These are phyloP conservation scores for Oithona nana DNA, from an alignment of 2,888 invertebrate species.

Conservation along the genomic window DNA sequence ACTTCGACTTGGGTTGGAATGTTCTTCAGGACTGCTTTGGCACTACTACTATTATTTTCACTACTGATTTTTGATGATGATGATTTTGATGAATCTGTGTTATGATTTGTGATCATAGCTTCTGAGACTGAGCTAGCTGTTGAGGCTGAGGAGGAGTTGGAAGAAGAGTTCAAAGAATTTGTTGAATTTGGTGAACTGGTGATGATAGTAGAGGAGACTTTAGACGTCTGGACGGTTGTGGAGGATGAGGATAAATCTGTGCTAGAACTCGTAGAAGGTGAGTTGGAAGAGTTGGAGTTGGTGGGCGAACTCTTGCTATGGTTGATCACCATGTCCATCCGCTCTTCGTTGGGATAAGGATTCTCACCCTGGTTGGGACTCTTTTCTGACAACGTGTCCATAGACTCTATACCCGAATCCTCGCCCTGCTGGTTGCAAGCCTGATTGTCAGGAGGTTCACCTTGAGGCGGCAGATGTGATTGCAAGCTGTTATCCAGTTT, in stretches of 20 bases:
- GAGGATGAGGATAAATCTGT: neutral
- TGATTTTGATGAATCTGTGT: no score
- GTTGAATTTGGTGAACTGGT: no score
- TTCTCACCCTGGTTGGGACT: conserved; percentile 69
- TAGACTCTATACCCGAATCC: conserved; percentile 76
- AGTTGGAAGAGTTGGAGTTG: neutral
- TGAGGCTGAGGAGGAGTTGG: neutral
- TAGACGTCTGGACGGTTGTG: neutral
- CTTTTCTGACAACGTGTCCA: conserved; percentile 82
- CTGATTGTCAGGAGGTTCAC: neutral
- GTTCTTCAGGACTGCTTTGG: neutral
- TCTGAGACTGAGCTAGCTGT: neutral
- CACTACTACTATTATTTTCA: neutral
- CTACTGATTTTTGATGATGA: neutral
- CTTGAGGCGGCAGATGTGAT: neutral
- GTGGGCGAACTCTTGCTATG: neutral
- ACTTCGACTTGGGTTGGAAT: neutral
- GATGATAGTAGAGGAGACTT: neutral
- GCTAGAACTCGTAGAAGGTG: neutral
- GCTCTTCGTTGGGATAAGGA: conserved; percentile 22
- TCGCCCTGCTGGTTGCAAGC: conserved; percentile 36
- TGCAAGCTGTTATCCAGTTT: neutral
- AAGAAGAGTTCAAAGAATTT: neutral
- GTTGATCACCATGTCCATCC: neutral
- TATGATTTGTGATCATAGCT: neutral